These are phyloP conservation scores for Scarus forsteni DNA, from an alignment of 2,797 vertebrate genomes.

Conservation along the genomic window DNA sequence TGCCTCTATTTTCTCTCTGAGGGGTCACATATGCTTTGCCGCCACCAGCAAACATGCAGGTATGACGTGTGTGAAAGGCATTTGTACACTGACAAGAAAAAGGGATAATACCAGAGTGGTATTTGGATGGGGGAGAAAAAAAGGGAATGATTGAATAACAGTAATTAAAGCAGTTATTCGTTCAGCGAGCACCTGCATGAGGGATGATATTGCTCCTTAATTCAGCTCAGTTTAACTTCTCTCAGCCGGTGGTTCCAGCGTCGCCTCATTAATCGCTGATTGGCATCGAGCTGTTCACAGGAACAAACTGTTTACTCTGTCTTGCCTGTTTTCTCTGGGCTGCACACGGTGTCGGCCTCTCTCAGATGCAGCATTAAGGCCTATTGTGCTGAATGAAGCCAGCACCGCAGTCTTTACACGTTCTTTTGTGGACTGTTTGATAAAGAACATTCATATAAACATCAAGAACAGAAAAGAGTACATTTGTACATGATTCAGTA, in stretches of 20 bases:
- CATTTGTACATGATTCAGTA: not conserved
- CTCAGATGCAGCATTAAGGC: slow-evolving; percentile 70
- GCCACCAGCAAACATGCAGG: slow-evolving; percentile 81
- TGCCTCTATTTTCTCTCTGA: slow-evolving; percentile 56
- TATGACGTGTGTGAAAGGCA: slow-evolving; percentile 89
- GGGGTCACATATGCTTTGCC: slow-evolving; percentile 82
- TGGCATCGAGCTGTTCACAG: slow-evolving; percentile 85
- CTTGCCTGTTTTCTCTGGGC: slow-evolving; percentile 79
- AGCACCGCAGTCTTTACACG: slow-evolving; percentile 20
- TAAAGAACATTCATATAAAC: slow-evolving; percentile 32
- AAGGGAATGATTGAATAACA: slow-evolving; percentile 99
- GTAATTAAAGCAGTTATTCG: slow-evolving; percentile 99
- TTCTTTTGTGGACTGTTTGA: slow-evolving; percentile 36
- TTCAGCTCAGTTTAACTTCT: slow-evolving; percentile 98
- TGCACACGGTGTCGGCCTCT: slow-evolving; percentile 62
- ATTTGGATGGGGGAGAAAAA: slow-evolving; percentile 80
- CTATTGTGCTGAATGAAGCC: slow-evolving; percentile 67
- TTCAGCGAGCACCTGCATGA: slow-evolving; percentile 98
- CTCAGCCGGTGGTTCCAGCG: slow-evolving; percentile 86
- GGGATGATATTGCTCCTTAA: slow-evolving; percentile 98
- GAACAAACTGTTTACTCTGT: slow-evolving; percentile 88
- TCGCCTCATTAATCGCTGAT: slow-evolving; percentile 90
- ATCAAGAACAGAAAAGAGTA: slow-evolving; percentile 2
- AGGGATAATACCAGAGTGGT: slow-evolving; percentile 95
- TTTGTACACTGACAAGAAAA: slow-evolving; percentile 95